Evolutionary conservation across 2,113 vertebrate genomes (phyloP).

Genomic region (Talpa occidentalis): DNA sequence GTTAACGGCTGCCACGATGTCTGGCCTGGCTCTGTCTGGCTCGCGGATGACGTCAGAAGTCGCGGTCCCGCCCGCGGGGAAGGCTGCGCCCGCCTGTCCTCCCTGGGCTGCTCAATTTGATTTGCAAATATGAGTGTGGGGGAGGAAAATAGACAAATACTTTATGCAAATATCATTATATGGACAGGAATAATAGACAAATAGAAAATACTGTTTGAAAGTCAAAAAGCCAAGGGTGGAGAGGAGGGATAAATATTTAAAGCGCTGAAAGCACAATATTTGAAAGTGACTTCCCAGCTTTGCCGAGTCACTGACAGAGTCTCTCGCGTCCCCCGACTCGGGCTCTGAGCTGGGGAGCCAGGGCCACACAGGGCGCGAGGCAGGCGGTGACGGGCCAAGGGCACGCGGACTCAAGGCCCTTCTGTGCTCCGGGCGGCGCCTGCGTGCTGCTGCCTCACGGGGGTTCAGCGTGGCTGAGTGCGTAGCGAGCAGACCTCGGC

Average conservation of each 20-base stretch:
- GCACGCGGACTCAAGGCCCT: too few relatives aligned
- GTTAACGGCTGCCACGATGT: too few relatives aligned
- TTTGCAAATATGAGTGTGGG: slow-evolving; percentile 16
- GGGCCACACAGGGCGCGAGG: too few relatives aligned
- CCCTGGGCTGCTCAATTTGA: background rate
- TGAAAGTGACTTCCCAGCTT: slow-evolving; percentile 26
- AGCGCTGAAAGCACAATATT: background rate
- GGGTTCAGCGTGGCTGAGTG: too few relatives aligned
- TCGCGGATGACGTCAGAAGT: background rate
- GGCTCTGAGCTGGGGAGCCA: too few relatives aligned
- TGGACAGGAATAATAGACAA: background rate
- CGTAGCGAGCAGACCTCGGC: too few relatives aligned
- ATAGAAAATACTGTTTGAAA: slow-evolving; percentile 58
- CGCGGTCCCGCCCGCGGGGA: background rate
- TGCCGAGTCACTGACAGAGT: background rate
- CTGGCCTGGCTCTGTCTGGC: background rate
- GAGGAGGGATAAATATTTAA: slow-evolving; percentile 48
- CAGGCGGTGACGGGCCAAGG: too few relatives aligned
- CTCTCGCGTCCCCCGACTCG: background rate
- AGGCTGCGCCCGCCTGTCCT: background rate
- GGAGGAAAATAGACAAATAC: slow-evolving; percentile 14
- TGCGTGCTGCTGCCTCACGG: too few relatives aligned
- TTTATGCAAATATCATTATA: slow-evolving; percentile 57
- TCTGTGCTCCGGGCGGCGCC: too few relatives aligned
- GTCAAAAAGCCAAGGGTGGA: slow-evolving; percentile 1